Evolutionary conservation across 2,888 invertebrate genomes (phyloP).

Genomic region (Drosophila mayaguana): DNA sequence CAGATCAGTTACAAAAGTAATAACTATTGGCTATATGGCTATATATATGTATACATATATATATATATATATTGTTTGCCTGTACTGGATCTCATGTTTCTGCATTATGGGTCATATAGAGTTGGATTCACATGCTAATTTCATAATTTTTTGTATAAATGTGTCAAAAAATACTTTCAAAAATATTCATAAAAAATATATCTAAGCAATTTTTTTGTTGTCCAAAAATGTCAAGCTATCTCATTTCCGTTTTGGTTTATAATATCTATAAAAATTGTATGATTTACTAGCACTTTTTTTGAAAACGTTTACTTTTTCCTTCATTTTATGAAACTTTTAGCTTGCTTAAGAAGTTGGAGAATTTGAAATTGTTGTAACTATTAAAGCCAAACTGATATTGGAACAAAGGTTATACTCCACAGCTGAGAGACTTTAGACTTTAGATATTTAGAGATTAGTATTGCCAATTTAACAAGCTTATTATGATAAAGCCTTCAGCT

Average conservation of each 20-base stretch:
- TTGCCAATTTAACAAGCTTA: slow-evolving; percentile 13
- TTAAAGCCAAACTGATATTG: background rate
- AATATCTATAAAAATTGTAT: background rate
- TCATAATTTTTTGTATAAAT: background rate
- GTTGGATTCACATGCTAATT: slow-evolving; percentile 9
- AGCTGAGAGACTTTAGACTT: background rate
- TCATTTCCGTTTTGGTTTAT: background rate
- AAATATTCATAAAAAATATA: slow-evolving; percentile 4
- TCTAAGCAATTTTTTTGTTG: slow-evolving; percentile 1
- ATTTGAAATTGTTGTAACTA: background rate
- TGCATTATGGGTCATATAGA: slow-evolving; percentile 1
- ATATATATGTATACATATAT: background rate
- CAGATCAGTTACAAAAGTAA: slow-evolving; percentile 14
- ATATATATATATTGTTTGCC: background rate
- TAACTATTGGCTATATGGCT: background rate
- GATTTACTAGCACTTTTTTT: background rate
- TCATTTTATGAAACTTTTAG: slow-evolving; percentile 9
- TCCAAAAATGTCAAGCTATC: slow-evolving; percentile 1
- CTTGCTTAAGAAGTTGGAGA: slow-evolving; percentile 9
- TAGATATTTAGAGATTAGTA: background rate
- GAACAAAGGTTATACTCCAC: slow-evolving; percentile 2
- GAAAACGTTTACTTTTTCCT: background rate
- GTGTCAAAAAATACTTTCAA: slow-evolving; percentile 4
- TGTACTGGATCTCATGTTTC: slow-evolving; percentile 3
- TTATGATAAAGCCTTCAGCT: slow-evolving; percentile 10